Base-by-base conservation (phyloP, 2,888 invertebrate genomes). In the Himalopsyche japonica region DNA sequence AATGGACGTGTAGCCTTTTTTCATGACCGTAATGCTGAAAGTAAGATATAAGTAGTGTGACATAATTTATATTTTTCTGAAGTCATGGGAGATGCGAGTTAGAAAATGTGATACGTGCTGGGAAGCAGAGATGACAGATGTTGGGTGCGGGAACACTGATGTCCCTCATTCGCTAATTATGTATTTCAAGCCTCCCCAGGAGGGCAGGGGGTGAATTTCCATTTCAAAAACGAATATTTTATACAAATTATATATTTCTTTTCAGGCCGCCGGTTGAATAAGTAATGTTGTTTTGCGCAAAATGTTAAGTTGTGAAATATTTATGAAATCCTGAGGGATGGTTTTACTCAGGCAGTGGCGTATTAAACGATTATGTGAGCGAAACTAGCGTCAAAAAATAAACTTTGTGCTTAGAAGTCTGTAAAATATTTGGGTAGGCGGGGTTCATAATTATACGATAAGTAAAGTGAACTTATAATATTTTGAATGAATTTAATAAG, bases 231-330 rank as follows among this genome's bases (percentile, higher is more conserved):
- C 57, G 57, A 57, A 57, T 57, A 57, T 57, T 57, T 57, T 57
- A 57, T 57, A 57, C 57, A 57, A 57, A 57, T 57, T 57, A 57
- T 57, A 57, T 57, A 57, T 57, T 57, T 57, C 80, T 70, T 80
- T 82, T 64, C 48, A 34, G 70, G 79, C 43, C 76, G 80, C 83
- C 76, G 32, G 80, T 76, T 83, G 83, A 80, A 80, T 83, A 80
- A 70, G 83, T 70, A 80, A 77, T 83, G 57, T 76, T 77, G 82
- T 77, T 83, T 76, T 70, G 76, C 77, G 80, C 79, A 77, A 83
- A 83, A 83, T 77, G 79, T 47, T 81, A 81, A 81, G 81, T 81
- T 81, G 79, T 76, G 80, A 83, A 83, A 80, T 76, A 76, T 83
- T 83, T 80, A 80, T 83, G 76, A 83, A 81, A 83, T 83, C 83